These are phyloP conservation scores for Zapornia atra DNA, from an alignment of 2,113 vertebrate species.

Conservation along the genomic window DNA sequence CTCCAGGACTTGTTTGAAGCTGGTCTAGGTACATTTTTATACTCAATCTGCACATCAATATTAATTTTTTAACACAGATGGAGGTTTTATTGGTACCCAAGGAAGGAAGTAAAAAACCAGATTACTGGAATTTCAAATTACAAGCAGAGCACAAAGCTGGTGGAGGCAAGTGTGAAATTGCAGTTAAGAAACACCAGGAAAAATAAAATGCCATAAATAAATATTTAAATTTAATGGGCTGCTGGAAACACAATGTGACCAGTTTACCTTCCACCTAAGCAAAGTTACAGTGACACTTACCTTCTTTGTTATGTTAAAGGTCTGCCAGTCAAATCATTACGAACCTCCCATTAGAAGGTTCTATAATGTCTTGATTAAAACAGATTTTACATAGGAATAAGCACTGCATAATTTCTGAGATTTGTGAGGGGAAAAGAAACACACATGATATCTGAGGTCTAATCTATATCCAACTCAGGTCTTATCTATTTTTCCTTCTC, in stretches of 20 bases:
- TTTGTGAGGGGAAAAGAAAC: not conserved
- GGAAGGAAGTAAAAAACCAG: slow-evolving; percentile 41
- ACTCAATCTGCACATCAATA: slow-evolving; percentile 66
- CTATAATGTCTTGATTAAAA: not conserved
- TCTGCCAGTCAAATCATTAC: not conserved
- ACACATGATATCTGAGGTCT: not conserved
- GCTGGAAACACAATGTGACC: not conserved
- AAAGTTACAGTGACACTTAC: not conserved
- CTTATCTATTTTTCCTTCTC: accelerated
- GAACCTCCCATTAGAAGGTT: not conserved
- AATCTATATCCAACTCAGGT: not conserved
- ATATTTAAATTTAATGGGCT: not conserved
- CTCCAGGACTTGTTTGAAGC: slow-evolving; percentile 64
- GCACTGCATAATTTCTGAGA: not conserved
- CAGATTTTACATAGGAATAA: not conserved
- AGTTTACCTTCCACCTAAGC: not conserved
- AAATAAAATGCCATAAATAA: not conserved
- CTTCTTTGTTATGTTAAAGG: not conserved
- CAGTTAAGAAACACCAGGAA: not conserved
- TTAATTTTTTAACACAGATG: slow-evolving; percentile 75
- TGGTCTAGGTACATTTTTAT: slow-evolving; percentile 62
- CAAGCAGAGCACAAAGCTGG: not conserved
- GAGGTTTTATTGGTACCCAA: slow-evolving; percentile 68
- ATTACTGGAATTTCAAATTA: slow-evolving; percentile 51
- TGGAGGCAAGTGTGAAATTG: slow-evolving; percentile 10